These are phyloP conservation scores for Glyptemys insculpta DNA, from an alignment of 2,797 vertebrate species.

Conservation along the genomic window DNA sequence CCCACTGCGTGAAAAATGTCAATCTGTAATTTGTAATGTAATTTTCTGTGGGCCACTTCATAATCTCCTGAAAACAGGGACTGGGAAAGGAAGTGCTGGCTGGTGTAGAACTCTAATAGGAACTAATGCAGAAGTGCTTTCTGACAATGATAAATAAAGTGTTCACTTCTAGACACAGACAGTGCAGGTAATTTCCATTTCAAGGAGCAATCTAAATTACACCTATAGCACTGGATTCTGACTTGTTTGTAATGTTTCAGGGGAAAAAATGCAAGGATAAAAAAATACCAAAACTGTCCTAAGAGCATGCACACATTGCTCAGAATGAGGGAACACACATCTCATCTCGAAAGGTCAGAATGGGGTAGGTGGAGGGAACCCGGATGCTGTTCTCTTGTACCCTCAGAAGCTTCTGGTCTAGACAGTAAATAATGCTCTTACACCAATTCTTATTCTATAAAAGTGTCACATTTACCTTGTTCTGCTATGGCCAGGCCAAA, in stretches of 20 bases:
- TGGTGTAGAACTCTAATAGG: neutral
- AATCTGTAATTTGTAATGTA: neutral
- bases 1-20: neutral
- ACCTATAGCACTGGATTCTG: neutral
- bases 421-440: neutral
- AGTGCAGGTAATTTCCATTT: neutral
- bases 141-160: neutral
- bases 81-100: neutral
- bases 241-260: neutral
- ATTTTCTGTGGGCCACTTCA: too few relatives aligned
- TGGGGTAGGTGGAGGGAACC: neutral
- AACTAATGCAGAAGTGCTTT: too few relatives aligned
- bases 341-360: too few relatives aligned
- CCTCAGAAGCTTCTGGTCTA: neutral
- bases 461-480: neutral
- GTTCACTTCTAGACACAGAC: neutral
- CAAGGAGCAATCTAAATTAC: neutral
- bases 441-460: neutral
- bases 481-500: too few relatives aligned
- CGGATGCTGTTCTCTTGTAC: neutral
- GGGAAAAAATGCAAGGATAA: neutral
- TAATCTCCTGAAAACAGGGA: neutral
- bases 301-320: too few relatives aligned
- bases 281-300: too few relatives aligned
- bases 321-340: too few relatives aligned